A percentile compares a stretch with the other conserved stretches of the same genome.
Conservation (phyloP, 2,113 vertebrate species). For the Barnardius zonarius region DNA sequence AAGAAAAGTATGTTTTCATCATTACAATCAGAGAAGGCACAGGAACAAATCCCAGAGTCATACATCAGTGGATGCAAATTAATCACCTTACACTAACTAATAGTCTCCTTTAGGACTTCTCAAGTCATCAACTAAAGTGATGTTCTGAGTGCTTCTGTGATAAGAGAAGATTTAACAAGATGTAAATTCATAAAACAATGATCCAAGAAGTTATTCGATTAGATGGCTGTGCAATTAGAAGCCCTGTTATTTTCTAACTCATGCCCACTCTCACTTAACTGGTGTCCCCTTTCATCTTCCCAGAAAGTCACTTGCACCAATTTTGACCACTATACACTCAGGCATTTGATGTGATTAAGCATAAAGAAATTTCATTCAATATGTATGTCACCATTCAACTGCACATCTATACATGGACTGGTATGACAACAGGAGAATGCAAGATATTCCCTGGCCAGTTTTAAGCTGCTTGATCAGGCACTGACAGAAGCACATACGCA, state of each 20-base stretch:
- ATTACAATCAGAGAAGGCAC: not conserved
- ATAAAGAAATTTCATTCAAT: not conserved
- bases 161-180: not conserved
- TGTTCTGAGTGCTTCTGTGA: not conserved
- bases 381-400: too few species aligned
- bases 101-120: not conserved
- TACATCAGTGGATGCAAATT: not conserved
- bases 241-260: not conserved
- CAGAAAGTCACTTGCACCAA: not conserved
- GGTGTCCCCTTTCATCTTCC: not conserved
- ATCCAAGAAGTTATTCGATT: not conserved
- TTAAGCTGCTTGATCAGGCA: not conserved
- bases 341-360: not conserved
- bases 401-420: accelerated
- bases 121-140: not conserved
- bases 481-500: not conserved
- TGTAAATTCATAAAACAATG: not conserved
- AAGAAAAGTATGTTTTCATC: not conserved
- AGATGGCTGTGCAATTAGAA: accelerated
- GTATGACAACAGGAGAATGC: not conserved
- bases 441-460: not conserved
- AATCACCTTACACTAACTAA: not conserved
- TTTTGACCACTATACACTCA: not conserved
- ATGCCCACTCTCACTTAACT: not conserved
- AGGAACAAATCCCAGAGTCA: not conserved